A percentile compares a stretch with the other conserved stretches of the same genome.
Conservation (phyloP, 2,113 vertebrate species). For the Struthio camelus region DNA sequence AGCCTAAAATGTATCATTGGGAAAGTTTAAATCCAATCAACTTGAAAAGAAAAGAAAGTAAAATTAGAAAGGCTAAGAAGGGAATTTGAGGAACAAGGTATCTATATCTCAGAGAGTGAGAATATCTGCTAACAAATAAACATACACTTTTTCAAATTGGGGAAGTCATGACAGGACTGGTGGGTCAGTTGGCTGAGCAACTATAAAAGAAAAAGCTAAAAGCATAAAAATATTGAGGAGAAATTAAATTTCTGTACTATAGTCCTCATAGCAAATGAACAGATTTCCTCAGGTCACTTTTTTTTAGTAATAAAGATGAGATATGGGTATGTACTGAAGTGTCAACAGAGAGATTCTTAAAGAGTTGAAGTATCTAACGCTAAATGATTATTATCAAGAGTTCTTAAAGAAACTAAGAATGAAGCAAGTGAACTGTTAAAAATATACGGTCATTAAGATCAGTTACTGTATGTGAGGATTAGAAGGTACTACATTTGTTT, state of each 20-base stretch:
- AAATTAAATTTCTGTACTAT: not conserved
- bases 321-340: not conserved
- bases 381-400: not conserved
- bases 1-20: slow-evolving; percentile 32
- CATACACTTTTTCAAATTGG: not conserved
- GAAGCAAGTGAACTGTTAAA: slow-evolving; percentile 42
- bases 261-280: not conserved
- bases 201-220: not conserved
- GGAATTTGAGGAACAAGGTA: not conserved
- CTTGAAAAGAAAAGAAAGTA: not conserved
- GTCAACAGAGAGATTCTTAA: not conserved
- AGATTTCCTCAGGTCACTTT: not conserved
- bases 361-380: not conserved
- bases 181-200: not conserved
- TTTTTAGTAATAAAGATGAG: not conserved
- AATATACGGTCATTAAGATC: slow-evolving; percentile 22
- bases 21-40: slow-evolving; percentile 30
- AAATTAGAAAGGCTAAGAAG: slow-evolving; percentile 17
- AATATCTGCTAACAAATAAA: not conserved
- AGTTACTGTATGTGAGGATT: not conserved
- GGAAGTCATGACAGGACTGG: not conserved
- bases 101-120: not conserved
- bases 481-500: not conserved
- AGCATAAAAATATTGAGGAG: not conserved
- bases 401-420: slow-evolving; percentile 40